Conservation (phyloP, 2,797 vertebrate species). For the Danio choprae region DNA sequence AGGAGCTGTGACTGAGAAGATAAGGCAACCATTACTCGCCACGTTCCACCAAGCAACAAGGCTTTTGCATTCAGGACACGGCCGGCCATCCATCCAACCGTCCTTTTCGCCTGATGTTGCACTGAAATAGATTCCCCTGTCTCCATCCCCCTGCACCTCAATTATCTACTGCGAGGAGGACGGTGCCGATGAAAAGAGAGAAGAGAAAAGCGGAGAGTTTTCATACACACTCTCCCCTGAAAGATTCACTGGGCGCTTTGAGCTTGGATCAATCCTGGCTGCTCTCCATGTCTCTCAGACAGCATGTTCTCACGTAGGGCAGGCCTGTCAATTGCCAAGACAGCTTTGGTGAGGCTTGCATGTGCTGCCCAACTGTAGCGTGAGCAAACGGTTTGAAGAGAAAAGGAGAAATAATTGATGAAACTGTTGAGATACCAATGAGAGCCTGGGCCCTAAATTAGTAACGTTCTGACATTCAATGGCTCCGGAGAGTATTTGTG, state of each 20-base stretch:
- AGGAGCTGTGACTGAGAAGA: constrained; percentile 50
- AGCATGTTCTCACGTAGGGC: constrained; percentile 46
- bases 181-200: constrained; percentile 37
- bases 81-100: constrained; percentile 33
- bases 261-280: constrained; percentile 46
- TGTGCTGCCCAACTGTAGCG: constrained; percentile 31
- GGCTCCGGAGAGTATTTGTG: background rate
- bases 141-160: constrained; percentile 52
- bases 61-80: constrained; percentile 53
- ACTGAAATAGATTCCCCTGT: constrained; percentile 56
- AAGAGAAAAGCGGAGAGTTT: constrained; percentile 40
- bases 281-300: constrained; percentile 37
- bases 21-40: constrained; percentile 46
- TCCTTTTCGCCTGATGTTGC: constrained; percentile 45
- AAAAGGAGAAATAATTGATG: constrained; percentile 28
- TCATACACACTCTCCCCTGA: constrained; percentile 13
- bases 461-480: background rate
- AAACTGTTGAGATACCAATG: background rate
- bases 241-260: constrained; percentile 43
- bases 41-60: constrained; percentile 25
- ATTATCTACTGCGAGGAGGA: constrained; percentile 48
- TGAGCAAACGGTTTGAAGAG: constrained; percentile 23
- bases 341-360: constrained; percentile 39
- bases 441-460: background rate
- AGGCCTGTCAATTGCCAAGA: constrained; percentile 46